Conservation (phyloP, 2,797 vertebrate species). For the Hemibagrus guttatus region DNA sequence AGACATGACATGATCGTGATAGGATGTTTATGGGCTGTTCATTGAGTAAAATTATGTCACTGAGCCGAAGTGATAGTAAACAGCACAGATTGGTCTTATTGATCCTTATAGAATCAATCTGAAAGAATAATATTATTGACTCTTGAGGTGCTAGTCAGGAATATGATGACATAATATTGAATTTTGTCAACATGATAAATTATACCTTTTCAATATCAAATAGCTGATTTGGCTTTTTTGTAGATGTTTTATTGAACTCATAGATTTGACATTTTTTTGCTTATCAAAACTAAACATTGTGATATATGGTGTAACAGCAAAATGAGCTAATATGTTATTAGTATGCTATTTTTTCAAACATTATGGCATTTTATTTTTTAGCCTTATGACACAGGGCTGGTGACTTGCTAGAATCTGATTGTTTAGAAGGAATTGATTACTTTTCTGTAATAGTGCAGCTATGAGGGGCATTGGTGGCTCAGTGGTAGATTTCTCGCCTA, state of each 20-base stretch:
- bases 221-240: conserved; percentile 10
- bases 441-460: not conserved
- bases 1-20: not conserved
- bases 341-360: not conserved
- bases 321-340: not conserved
- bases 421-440: not conserved
- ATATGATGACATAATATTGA: conserved; percentile 30
- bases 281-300: not conserved
- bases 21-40: not conserved
- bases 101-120: not conserved
- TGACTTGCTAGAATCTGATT: not conserved
- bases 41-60: not conserved
- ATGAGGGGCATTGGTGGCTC: too few species aligned
- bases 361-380: not conserved
- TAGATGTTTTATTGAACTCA: conserved; percentile 3
- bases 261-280: not conserved
- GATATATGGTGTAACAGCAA: not conserved
- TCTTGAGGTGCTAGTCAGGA: not conserved
- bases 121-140: conserved; percentile 11
- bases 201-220: not conserved
- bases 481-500: too few species aligned
- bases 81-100: not conserved
- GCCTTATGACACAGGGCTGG: not conserved
- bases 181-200: conserved; percentile 29
- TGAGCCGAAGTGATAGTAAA: not conserved